Base-by-base conservation (phyloP, 1,140 invertebrate genomes). In the Anastatus disparis region DNA sequence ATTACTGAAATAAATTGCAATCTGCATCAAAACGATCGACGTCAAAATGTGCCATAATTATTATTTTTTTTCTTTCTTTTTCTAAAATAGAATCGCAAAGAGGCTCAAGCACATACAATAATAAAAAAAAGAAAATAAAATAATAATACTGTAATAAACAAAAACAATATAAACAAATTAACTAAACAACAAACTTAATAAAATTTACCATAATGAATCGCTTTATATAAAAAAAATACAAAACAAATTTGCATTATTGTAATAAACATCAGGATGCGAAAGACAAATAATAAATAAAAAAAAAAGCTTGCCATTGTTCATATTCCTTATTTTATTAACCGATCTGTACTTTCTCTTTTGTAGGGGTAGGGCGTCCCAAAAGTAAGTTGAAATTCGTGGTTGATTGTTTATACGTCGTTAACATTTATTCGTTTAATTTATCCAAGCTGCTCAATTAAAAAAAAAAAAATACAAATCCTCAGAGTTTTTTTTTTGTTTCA, bases 321-420 rank as follows among this genome's bases (percentile, higher is more conserved):
- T 67, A 50, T 62, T 68, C 53, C 59, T 71, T 48, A 50, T 27
- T 70, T 77, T 84, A 84, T 84, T 85, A 85, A 85, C 83, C 66
- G 76, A 78, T 72, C 69, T 85, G 71, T 84, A 76, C 80, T 84
- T 85, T 84, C 81, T 84, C 77, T 85, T 85, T 86, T 86, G 80
- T 86, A 86, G 84, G 84, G 84, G 83, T 85, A 86, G 84, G 80
- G 83, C 84, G 78, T 86, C 84, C 82, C 84, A 86, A 86, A 86
- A 85, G 84, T 85, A 86, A 86, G 84, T 86, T 84, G 77, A 81
- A 59, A 67, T 75, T 58, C 78, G 78, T 79, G 80, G 78, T 75
- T 80, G 65, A 31, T 66, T 66, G 42, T 71, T 71, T 80, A 74
- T 81, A 80, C 84, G 83, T 82, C 79, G 81, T 81, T 84, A 84